Conservation (phyloP, 2,113 vertebrate genomes). For the Caranx ignobilis region DNA sequence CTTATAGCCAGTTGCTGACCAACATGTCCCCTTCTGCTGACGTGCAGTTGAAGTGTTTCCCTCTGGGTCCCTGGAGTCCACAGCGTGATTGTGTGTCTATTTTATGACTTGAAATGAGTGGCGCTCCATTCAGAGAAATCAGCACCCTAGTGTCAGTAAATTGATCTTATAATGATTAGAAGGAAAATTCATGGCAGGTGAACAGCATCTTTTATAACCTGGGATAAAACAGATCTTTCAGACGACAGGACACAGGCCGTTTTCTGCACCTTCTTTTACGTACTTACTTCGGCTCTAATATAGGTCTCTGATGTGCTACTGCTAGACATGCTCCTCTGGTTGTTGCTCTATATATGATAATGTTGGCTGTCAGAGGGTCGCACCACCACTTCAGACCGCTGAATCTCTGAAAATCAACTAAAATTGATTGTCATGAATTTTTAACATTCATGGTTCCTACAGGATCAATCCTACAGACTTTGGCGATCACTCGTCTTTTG, state of each 20-base stretch:
- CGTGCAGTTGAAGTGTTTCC: not conserved
- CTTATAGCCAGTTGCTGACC: not conserved
- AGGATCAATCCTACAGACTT: not conserved
- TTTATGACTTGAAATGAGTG: conserved; percentile 15
- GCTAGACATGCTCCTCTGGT: not conserved
- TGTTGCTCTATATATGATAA: not conserved
- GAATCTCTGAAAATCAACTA: not conserved
- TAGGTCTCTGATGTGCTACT: not conserved
- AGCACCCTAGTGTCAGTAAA: not conserved
- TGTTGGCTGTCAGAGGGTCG: not conserved
- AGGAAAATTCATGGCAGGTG: not conserved
- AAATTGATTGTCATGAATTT: not conserved
- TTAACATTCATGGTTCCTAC: not conserved
- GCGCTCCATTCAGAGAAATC: not conserved
- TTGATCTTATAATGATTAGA: not conserved
- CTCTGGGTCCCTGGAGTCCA: not conserved
- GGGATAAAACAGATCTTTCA: not conserved
- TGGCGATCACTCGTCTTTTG: not conserved
- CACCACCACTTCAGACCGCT: not conserved
- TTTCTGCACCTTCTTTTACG: not conserved
- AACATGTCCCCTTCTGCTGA: conserved; percentile 7
- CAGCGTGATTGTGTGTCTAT: conserved; percentile 1
- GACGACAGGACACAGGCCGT: not conserved
- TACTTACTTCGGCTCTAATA: not conserved
- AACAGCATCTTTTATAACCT: not conserved